These are phyloP conservation scores for Campoplex nolae DNA, from an alignment of 2,888 invertebrate species.

Conservation along the genomic window DNA sequence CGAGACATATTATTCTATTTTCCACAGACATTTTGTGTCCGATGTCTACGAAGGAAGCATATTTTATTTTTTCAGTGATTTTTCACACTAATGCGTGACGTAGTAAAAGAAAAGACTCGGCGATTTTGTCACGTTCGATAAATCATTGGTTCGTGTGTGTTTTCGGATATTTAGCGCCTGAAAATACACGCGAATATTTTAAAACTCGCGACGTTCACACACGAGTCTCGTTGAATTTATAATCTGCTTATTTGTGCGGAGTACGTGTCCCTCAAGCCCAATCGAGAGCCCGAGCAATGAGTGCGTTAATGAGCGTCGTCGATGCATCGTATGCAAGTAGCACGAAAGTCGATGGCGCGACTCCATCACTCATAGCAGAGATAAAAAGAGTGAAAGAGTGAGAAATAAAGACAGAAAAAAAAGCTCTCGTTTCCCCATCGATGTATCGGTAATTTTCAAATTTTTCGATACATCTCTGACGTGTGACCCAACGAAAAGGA, in stretches of 20 bases:
- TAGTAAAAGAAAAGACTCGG: background rate
- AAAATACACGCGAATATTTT: constrained; percentile 54
- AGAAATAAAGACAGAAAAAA: no score
- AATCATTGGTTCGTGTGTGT: constrained; percentile 50
- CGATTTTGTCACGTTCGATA: constrained; percentile 49
- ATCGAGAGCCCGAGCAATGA: constrained; percentile 39
- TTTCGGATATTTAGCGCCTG: constrained; percentile 59
- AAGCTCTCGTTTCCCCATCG: no score
- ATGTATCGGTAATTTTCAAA: background rate
- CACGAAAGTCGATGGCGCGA: constrained; percentile 40
- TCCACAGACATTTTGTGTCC: background rate
- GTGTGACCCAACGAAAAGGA: background rate
- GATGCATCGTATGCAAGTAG: constrained; percentile 52
- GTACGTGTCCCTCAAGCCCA: constrained; percentile 7
- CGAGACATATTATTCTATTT: background rate
- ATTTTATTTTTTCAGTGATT: no score
- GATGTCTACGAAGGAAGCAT: no score
- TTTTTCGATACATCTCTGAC: no score
- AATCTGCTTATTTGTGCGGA: background rate
- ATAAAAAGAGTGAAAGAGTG: no score
- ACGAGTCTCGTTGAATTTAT: background rate
- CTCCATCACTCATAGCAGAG: constrained; percentile 7
- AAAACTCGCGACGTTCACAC: background rate
- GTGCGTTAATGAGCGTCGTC: constrained; percentile 53
- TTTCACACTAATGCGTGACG: background rate